Evolutionary conservation across 1,140 invertebrate species (phyloP).

Genomic region (Thaumatotibia leucotreta): DNA sequence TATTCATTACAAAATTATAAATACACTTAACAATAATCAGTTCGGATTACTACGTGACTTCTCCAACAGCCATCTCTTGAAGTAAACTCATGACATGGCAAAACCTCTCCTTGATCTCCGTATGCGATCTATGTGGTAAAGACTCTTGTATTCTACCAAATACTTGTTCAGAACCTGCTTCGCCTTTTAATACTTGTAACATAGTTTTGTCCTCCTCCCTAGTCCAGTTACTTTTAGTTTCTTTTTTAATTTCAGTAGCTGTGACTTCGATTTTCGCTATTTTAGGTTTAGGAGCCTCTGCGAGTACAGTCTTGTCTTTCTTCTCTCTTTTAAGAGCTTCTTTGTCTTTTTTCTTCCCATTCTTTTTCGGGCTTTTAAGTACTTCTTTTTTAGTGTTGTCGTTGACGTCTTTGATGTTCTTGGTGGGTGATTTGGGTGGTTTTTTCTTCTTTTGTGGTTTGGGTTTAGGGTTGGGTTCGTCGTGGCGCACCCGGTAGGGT

Average conservation of each 20-base stretch:
- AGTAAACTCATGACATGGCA: constrained; percentile 78
- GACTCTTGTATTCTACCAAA: constrained; percentile 72
- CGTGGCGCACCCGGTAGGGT: constrained; percentile 59
- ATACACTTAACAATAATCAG: constrained; percentile 27
- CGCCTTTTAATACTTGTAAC: constrained; percentile 78
- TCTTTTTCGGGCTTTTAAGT: constrained; percentile 30
- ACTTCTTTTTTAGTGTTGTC: constrained; percentile 65
- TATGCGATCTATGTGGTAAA: constrained; percentile 74
- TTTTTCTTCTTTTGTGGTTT: constrained; percentile 55
- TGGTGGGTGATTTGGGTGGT: constrained; percentile 57
- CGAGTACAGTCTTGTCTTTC: constrained; percentile 24
- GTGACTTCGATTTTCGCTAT: constrained; percentile 24
- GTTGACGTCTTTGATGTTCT: constrained; percentile 61
- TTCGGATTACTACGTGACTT: constrained; percentile 47
- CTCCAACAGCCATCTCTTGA: constrained; percentile 62
- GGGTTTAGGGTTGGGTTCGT: constrained; percentile 46
- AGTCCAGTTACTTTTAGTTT: constrained; percentile 65
- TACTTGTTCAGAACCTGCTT: constrained; percentile 72
- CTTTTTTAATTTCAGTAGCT: not conserved
- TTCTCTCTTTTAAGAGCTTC: constrained; percentile 38
- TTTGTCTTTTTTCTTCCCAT: constrained; percentile 38
- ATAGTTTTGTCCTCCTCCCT: constrained; percentile 84
- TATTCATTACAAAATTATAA: constrained; percentile 46
- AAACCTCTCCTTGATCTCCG: constrained; percentile 78
- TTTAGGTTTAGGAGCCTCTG: constrained; percentile 30